Conservation (phyloP, 92 coral and sea anemone genomes). For the Heteractis magnifica region DNA sequence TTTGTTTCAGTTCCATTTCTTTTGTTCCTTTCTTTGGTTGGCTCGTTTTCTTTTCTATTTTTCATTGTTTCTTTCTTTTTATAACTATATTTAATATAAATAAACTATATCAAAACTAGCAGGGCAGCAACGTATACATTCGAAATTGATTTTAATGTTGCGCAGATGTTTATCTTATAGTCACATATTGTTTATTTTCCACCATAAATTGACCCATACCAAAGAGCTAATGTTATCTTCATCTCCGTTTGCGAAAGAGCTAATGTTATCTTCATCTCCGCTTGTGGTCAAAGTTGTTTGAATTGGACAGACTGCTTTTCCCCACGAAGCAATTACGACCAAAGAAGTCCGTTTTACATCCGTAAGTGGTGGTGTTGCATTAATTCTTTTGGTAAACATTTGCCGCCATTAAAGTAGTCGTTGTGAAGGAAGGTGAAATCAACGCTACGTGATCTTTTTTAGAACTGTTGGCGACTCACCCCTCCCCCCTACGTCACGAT, state of each 20-base stretch:
- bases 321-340: neutral
- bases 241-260: too few species aligned
- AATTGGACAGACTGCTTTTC: neutral
- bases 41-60: neutral
- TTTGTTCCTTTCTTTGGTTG: neutral
- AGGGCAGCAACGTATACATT: too few species aligned
- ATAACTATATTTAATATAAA: neutral
- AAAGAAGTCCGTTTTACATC: neutral
- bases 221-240: neutral
- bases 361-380: neutral
- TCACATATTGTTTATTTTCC: neutral
- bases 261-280: neutral
- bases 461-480: too few species aligned
- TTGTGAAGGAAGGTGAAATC: neutral
- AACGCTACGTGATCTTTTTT: neutral
- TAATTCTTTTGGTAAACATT: neutral
- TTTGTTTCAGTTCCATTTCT: neutral
- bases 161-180: neutral
- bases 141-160: neutral
- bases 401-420: neutral
- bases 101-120: too few species aligned
- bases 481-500: neutral
- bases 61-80: neutral
- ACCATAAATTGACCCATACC: neutral
- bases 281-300: neutral